Percentiles rank a stretch among this genome's conserved stretches.
Evolutionary conservation across 2,888 invertebrate genomes (phyloP).

Genomic region (Morpho deidamia): DNA sequence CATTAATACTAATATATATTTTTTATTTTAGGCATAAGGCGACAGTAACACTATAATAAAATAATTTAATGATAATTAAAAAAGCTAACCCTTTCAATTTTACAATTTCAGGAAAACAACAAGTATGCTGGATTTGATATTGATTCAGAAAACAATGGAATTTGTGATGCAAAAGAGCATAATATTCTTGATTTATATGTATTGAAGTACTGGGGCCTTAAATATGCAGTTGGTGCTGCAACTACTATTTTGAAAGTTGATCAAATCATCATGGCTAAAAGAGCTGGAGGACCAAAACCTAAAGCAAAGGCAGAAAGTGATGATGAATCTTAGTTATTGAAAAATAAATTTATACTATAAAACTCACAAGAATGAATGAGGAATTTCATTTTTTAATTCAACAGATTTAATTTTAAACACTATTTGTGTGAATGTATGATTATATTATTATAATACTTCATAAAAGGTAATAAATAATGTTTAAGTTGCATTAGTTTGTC

Average conservation of each 20-base stretch:
- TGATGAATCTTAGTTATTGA: conserved; percentile 81
- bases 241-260: conserved; percentile 95
- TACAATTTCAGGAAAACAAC: conserved; percentile 81
- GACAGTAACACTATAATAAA: no score
- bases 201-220: conserved; percentile 95
- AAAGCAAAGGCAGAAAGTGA: conserved; percentile 82
- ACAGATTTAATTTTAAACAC: conserved; percentile 11
- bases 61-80: no score
- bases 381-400: conserved; percentile 18
- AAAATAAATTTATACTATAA: neutral
- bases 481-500: neutral
- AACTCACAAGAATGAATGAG: neutral
- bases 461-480: neutral
- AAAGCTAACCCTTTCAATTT: neutral
- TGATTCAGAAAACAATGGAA: conserved; percentile 84
- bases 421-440: conserved; percentile 3
- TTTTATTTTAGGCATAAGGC: no score
- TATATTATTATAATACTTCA: neutral
- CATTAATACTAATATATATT: no score
- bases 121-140: conserved; percentile 92
- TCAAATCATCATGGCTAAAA: conserved; percentile 99
- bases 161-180: conserved; percentile 86
- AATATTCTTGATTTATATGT: conserved; percentile 90
- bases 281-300: conserved; percentile 96
- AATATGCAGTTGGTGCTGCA: conserved; percentile 96